A percentile compares a stretch with the other conserved stretches of the same genome.
These are phyloP conservation scores for Rallus crepitans DNA, from an alignment of 2,797 vertebrate genomes.

Conservation along the genomic window DNA sequence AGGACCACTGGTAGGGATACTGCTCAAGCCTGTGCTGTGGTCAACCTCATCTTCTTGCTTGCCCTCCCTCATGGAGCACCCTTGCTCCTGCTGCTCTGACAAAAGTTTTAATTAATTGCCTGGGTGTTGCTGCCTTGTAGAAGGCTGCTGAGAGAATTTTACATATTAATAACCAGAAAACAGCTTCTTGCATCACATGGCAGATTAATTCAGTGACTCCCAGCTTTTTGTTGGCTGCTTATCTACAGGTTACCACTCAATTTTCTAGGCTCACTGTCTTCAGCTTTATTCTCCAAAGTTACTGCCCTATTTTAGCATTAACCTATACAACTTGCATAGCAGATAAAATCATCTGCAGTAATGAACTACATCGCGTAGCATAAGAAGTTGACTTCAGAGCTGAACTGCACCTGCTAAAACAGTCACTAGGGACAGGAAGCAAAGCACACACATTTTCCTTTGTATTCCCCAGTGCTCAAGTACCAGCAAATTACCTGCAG, in stretches of 20 bases:
- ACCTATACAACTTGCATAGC: not conserved
- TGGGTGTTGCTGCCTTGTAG: not conserved
- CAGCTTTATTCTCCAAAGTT: not conserved
- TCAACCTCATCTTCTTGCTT: not conserved
- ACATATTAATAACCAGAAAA: not conserved
- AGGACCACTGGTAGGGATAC: not conserved
- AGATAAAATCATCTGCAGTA: not conserved
- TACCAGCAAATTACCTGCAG: slow-evolving; percentile 87
- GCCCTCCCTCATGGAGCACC: not conserved
- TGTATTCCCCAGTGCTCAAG: not conserved
- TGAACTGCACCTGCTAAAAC: not conserved
- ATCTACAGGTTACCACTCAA: not conserved
- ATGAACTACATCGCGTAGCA: not conserved
- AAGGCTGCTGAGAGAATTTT: not conserved
- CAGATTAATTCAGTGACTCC: not conserved
- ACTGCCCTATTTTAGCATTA: not conserved
- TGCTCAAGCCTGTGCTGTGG: not conserved
- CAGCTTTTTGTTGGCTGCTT: not conserved
- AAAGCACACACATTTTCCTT: not conserved
- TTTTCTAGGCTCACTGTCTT: not conserved
- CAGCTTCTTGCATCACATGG: not conserved
- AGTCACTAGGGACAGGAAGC: not conserved
- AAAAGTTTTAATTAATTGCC: not conserved
- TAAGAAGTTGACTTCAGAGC: not conserved
- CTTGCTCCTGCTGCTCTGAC: not conserved